Conservation (phyloP, 2,888 invertebrate genomes). For the Harpalus rufipes region DNA sequence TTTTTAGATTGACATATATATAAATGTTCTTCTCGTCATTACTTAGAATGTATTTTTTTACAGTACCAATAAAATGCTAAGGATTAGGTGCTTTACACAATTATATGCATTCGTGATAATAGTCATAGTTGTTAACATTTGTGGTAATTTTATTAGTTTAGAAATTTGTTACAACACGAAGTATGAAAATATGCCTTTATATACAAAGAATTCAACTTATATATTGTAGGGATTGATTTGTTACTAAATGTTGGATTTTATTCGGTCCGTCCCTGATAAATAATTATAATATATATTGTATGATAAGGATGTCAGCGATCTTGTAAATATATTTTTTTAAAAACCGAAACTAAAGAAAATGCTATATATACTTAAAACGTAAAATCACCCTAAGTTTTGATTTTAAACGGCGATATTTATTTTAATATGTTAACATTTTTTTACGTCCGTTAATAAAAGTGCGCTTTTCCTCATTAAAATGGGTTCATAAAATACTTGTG, state of each 20-base stretch:
- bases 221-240: constrained; percentile 11
- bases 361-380: no score
- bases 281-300: no score
- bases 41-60: constrained; percentile 25
- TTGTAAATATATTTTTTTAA: no score
- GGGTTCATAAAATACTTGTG: no score
- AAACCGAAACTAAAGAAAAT: no score
- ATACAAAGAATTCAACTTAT: neutral
- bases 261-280: constrained; percentile 20
- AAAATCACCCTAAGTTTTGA: no score
- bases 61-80: constrained; percentile 25
- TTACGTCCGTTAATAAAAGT: neutral
- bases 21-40: constrained; percentile 4
- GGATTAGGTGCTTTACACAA: constrained; percentile 30
- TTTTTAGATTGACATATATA: neutral
- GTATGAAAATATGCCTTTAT: constrained; percentile 20
- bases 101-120: constrained; percentile 36
- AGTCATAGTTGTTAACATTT: constrained; percentile 25
- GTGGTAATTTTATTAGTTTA: constrained; percentile 24
- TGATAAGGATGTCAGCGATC: no score
- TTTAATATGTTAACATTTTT: neutral
- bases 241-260: constrained; percentile 1
- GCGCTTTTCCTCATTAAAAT: no score
- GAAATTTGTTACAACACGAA: constrained; percentile 9
- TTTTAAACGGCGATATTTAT: no score